Conservation (phyloP, 2,888 invertebrate genomes). For the Rotaria socialis region DNA sequence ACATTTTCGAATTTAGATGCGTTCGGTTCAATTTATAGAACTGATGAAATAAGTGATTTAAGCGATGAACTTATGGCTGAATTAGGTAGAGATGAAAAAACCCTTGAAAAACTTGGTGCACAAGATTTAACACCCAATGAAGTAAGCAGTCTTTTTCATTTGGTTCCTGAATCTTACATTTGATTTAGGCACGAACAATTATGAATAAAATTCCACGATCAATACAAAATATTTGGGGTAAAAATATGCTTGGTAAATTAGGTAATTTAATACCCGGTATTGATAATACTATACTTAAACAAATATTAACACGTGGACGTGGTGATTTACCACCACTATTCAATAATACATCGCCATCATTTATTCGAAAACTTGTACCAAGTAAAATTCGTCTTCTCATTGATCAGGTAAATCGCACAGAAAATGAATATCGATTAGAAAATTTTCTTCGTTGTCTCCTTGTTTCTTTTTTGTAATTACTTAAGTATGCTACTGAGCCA, state of each 20-base stretch:
- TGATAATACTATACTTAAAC: not conserved
- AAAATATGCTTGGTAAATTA: constrained; percentile 7
- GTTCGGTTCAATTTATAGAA: not conserved
- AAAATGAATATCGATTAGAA: too few species aligned
- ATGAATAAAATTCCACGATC: constrained; percentile 12
- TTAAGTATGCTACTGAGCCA: constrained; percentile 24
- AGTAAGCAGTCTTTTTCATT: not conserved
- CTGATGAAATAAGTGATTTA: constrained; percentile 5
- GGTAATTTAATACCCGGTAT: constrained; percentile 9
- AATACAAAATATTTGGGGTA: not conserved
- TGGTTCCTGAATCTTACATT: not conserved
- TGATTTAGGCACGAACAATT: not conserved
- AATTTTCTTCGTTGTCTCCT: too few species aligned
- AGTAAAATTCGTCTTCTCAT: constrained; percentile 22
- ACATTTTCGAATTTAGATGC: not conserved
- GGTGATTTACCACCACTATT: constrained; percentile 30
- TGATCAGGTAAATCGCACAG: not conserved
- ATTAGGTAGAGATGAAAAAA: constrained; percentile 10
- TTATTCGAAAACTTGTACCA: constrained; percentile 9
- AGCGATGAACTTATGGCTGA: constrained; percentile 25
- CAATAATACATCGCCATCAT: not conserved
- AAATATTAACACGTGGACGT: not conserved
- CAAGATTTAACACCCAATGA: constrained; percentile 6
- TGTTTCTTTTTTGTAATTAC: not conserved
- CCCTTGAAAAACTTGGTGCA: constrained; percentile 31